A percentile compares a stretch with the other conserved stretches of the same genome.
These are phyloP conservation scores for Ladona fulva DNA, from an alignment of 1,140 invertebrate species.

Conservation along the genomic window DNA sequence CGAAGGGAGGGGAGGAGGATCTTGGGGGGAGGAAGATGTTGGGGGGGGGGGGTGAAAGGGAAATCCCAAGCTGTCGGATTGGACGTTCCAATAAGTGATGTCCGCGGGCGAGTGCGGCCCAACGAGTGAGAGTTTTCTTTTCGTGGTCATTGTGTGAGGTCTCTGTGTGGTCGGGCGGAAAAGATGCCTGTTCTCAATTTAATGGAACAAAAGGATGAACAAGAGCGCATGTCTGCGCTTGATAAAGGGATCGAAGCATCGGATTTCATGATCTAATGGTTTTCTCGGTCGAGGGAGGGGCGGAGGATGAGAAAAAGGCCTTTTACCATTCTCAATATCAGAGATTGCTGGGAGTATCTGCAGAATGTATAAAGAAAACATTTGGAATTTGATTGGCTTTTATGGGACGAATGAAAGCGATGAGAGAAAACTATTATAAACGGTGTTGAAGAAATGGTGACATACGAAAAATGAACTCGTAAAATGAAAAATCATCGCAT, in stretches of 20 bases:
- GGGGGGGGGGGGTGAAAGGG: neutral
- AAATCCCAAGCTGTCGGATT: neutral
- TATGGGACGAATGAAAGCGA: too few relatives aligned
- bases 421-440: too few relatives aligned
- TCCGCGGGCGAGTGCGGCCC: neutral
- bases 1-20: neutral
- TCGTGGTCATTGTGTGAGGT: conserved; percentile 7
- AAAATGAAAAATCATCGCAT: too few relatives aligned
- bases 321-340: too few relatives aligned
- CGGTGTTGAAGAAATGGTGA: too few relatives aligned
- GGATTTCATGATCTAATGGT: neutral
- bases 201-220: neutral
- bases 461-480: too few relatives aligned
- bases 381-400: too few relatives aligned
- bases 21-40: neutral
- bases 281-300: neutral
- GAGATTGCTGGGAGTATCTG: too few relatives aligned
- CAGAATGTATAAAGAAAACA: too few relatives aligned
- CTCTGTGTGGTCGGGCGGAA: neutral
- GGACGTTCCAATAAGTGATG: neutral
- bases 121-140: neutral
- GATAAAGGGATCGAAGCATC: neutral
- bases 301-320: too few relatives aligned
- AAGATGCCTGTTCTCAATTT: conserved; percentile 2
- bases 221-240: neutral